Conservation (phyloP, 1,140 invertebrate genomes). For the Augochlora pura region DNA sequence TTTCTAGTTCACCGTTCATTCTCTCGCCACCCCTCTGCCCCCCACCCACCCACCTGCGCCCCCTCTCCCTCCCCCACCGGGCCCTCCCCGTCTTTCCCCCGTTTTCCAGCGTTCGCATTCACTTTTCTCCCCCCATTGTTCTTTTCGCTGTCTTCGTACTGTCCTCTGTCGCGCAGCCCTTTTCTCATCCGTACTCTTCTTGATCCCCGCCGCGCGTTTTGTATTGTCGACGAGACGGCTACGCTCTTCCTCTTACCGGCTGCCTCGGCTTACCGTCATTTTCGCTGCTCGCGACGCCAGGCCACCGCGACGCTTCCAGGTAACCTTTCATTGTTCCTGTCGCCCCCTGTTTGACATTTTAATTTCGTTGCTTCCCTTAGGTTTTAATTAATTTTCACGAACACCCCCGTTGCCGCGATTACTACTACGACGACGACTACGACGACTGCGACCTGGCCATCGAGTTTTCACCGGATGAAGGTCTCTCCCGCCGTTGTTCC, state of each 20-base stretch:
- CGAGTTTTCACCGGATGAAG: not conserved
- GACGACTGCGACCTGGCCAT: too few species aligned
- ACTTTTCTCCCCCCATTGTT: conserved; percentile 33
- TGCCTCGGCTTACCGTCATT: conserved; percentile 18
- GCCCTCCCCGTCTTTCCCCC: conserved; percentile 8
- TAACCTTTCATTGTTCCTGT: conserved; percentile 2
- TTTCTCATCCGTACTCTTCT: not conserved
- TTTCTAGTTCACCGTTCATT: not conserved
- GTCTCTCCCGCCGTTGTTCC: not conserved
- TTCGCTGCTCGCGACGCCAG: conserved; percentile 6
- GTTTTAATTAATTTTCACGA: conserved; percentile 19
- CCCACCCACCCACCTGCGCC: too few species aligned
- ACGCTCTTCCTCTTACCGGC: conserved; percentile 10
- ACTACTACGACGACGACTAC: too few species aligned
- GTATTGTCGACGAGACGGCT: not conserved
- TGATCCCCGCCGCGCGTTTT: not conserved
- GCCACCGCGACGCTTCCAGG: not conserved
- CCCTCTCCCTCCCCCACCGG: too few species aligned
- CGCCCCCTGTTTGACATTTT: conserved; percentile 4
- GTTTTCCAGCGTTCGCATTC: conserved; percentile 23
- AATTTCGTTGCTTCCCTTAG: not conserved
- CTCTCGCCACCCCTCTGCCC: too few species aligned
- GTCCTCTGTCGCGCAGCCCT: not conserved
- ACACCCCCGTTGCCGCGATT: too few species aligned
- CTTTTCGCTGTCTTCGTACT: conserved; percentile 4